Percentiles rank a stretch among this genome's conserved stretches.
Conservation (phyloP, 2,113 vertebrate species). For the Sialia sialis region DNA sequence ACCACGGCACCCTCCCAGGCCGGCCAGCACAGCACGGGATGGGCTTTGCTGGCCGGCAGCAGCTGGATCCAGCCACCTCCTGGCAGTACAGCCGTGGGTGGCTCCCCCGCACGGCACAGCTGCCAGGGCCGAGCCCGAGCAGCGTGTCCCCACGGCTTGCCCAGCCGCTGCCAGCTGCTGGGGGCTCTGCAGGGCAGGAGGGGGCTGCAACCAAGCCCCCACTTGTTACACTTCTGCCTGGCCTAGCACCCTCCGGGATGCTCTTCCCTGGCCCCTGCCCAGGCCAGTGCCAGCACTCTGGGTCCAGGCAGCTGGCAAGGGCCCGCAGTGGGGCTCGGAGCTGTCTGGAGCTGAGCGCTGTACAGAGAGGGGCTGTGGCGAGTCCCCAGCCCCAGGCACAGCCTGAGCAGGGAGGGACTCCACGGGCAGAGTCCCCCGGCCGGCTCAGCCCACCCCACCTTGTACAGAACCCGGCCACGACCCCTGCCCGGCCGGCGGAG, state of each 20-base stretch:
- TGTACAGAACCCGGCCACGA: neutral
- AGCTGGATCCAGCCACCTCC: conserved; percentile 30
- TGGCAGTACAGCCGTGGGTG: neutral
- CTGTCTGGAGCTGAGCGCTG: accelerated
- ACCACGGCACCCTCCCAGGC: conserved; percentile 29
- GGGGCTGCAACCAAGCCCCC: neutral
- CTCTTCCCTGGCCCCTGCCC: neutral
- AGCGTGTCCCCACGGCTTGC: accelerated
- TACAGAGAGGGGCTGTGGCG: neutral
- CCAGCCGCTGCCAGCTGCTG: neutral
- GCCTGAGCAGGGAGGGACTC: neutral
- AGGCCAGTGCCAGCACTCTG: accelerated
- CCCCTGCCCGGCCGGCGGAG: accelerated
- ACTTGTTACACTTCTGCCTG: neutral
- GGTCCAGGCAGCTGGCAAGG: accelerated
- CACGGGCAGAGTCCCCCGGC: accelerated
- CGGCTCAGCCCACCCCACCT: neutral
- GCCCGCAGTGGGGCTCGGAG: neutral
- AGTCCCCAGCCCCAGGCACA: neutral
- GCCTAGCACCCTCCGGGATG: accelerated
- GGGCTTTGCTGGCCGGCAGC: neutral
- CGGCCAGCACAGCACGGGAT: neutral
- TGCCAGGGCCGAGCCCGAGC: neutral
- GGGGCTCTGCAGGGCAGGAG: neutral
- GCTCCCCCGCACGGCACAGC: neutral